Percentiles rank a stretch among this genome's conserved stretches.
phyloP scores from a whole-genome alignment of 2,888 invertebrate species.

The Heliconius hortense region DNA sequence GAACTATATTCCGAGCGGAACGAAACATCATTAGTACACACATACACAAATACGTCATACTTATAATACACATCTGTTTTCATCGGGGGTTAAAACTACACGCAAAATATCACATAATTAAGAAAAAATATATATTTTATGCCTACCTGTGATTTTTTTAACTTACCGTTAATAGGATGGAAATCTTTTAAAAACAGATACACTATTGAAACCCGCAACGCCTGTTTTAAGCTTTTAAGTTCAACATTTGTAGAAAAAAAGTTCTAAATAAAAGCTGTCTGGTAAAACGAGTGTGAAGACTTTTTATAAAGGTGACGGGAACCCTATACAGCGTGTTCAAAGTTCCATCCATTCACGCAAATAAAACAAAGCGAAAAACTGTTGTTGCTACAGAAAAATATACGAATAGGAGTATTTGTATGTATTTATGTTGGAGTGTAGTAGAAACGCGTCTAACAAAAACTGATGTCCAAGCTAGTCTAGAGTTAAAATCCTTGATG shows the following conservation, averaged over 20 bases:
- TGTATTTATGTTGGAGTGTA: not conserved
- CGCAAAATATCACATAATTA: not conserved
- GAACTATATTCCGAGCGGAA: too few species aligned
- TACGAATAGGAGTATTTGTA: conserved; percentile 5
- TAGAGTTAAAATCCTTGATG: not conserved
- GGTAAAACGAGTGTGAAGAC: conserved; percentile 19
- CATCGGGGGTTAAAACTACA: not conserved
- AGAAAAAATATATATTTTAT: not conserved
- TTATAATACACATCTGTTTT: too few species aligned
- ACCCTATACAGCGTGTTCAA: conserved; percentile 22
- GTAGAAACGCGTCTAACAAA: not conserved
- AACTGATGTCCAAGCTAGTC: not conserved
- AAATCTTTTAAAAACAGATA: conserved; percentile 7
- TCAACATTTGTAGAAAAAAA: conserved; percentile 10
- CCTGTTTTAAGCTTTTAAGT: not conserved
- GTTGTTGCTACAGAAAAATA: conserved; percentile 15
- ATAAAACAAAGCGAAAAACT: conserved; percentile 16
- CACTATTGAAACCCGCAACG: conserved; percentile 3
- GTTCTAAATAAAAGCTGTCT: conserved; percentile 18
- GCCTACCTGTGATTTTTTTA: not conserved
- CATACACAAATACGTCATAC: too few species aligned
- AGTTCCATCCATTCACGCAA: conserved; percentile 12
- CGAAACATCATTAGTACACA: too few species aligned
- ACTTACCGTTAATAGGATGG: not conserved
- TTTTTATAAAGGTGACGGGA: conserved; percentile 24